These are phyloP conservation scores for Takifugu bimaculatus DNA, from an alignment of 2,113 vertebrate genomes.

Conservation along the genomic window DNA sequence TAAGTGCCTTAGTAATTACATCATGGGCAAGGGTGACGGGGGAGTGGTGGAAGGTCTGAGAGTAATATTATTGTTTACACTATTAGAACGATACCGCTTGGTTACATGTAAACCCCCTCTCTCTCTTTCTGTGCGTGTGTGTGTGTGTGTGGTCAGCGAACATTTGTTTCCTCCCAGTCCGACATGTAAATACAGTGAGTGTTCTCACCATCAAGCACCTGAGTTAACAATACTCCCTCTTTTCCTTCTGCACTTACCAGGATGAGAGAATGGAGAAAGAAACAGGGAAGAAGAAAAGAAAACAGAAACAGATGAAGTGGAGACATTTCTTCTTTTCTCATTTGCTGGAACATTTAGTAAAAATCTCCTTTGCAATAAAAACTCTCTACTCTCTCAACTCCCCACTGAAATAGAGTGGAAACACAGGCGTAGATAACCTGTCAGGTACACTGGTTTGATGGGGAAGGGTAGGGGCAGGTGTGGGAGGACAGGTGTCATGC, in stretches of 20 bases:
- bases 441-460: no score
- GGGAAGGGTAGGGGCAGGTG: no score
- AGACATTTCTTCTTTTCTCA: not conserved
- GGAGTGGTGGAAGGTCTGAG: slow-evolving; percentile 40
- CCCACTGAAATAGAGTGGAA: no score
- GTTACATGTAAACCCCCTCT: slow-evolving; percentile 33
- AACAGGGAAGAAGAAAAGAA: not conserved
- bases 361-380: no score
- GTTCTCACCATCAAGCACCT: slow-evolving; percentile 65
- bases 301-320: not conserved
- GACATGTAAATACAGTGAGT: slow-evolving; percentile 52
- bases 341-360: no score
- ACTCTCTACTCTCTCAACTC: no score
- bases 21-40: slow-evolving; percentile 52
- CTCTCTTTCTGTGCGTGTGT: slow-evolving; percentile 52
- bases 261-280: slow-evolving; percentile 34
- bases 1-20: slow-evolving; percentile 74
- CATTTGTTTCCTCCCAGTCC: slow-evolving; percentile 55
- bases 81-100: slow-evolving; percentile 48
- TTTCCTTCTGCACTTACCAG: slow-evolving; percentile 14
- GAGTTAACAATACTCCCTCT: slow-evolving; percentile 64
- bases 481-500: no score
- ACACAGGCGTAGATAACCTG: no score
- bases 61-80: slow-evolving; percentile 54
- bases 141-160: slow-evolving; percentile 34